phyloP scores from a whole-genome alignment of 2,888 invertebrate species.

The Cacoxenus indagator region DNA sequence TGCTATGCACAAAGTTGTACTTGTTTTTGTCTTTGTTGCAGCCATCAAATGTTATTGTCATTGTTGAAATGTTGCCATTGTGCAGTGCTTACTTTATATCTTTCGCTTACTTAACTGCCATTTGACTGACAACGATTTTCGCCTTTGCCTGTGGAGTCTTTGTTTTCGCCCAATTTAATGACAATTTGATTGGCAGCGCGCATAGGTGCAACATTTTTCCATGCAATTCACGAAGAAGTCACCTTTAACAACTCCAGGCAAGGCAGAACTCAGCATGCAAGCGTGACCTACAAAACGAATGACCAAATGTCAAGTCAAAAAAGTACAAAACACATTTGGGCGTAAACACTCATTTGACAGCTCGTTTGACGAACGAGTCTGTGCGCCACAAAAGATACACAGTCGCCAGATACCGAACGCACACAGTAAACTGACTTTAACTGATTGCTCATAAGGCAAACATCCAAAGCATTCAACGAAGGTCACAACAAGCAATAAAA shows the following conservation, averaged over 20 bases:
- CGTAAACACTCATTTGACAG: no score
- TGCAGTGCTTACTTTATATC: slow-evolving; percentile 7
- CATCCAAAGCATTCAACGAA: slow-evolving; percentile 4
- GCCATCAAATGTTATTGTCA: slow-evolving; percentile 26
- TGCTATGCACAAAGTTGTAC: slow-evolving; percentile 19
- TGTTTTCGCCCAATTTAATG: slow-evolving; percentile 21
- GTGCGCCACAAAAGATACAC: slow-evolving; percentile 25
- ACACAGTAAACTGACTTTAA: slow-evolving; percentile 11
- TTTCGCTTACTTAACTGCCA: slow-evolving; percentile 5
- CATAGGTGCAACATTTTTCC: background rate
- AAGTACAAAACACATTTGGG: background rate
- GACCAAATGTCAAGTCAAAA: background rate
- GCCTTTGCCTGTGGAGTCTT: slow-evolving; percentile 8
- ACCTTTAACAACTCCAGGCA: background rate
- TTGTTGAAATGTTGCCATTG: slow-evolving; percentile 32
- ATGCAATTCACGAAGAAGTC: background rate
- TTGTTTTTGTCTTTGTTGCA: slow-evolving; percentile 17
- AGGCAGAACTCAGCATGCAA: no score
- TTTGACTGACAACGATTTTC: background rate
- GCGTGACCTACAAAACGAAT: no score
- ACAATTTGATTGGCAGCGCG: slow-evolving; percentile 27
- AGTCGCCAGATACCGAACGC: background rate
- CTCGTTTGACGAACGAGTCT: no score
- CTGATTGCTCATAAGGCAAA: slow-evolving; percentile 11
- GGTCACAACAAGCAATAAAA: slow-evolving; percentile 9